phyloP scores from a whole-genome alignment of 2,888 invertebrate genomes.

The Ochropleura plecta region DNA sequence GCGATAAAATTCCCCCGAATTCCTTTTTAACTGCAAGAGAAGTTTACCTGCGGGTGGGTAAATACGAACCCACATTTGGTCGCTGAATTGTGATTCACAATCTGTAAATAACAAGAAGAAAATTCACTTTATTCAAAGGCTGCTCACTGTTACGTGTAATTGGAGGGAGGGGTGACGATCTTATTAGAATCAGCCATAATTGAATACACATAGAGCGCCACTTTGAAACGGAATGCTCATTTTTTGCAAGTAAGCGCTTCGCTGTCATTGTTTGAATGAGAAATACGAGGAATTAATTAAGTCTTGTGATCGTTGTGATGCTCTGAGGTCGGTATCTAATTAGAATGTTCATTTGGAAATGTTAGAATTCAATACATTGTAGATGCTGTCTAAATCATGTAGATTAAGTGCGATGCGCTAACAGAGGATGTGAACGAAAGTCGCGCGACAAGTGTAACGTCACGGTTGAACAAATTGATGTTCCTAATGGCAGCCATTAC shows the following conservation, averaged over 20 bases:
- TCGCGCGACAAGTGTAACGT: constrained; percentile 83
- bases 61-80: constrained; percentile 87
- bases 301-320: constrained; percentile 14
- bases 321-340: constrained; percentile 10
- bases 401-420: constrained; percentile 70
- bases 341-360: constrained; percentile 12
- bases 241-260: constrained; percentile 56
- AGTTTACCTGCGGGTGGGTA: constrained; percentile 89
- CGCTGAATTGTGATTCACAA: constrained; percentile 84
- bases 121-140: constrained; percentile 73
- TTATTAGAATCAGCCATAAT: constrained; percentile 66
- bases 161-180: constrained; percentile 51
- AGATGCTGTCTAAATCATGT: constrained; percentile 11
- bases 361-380: constrained; percentile 11
- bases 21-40: constrained; percentile 87
- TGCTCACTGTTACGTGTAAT: constrained; percentile 70
- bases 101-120: constrained; percentile 81
- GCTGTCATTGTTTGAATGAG: constrained; percentile 42
- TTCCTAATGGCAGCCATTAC: constrained; percentile 86
- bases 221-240: constrained; percentile 53
- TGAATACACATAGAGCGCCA: constrained; percentile 54
- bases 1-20: constrained; percentile 86
- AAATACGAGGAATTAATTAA: constrained; percentile 44
- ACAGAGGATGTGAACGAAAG: constrained; percentile 77
- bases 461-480: constrained; percentile 85